Percentiles rank a stretch among this genome's conserved stretches.
Conservation (phyloP, 2,113 vertebrate species). For the Loxodonta africana region DNA sequence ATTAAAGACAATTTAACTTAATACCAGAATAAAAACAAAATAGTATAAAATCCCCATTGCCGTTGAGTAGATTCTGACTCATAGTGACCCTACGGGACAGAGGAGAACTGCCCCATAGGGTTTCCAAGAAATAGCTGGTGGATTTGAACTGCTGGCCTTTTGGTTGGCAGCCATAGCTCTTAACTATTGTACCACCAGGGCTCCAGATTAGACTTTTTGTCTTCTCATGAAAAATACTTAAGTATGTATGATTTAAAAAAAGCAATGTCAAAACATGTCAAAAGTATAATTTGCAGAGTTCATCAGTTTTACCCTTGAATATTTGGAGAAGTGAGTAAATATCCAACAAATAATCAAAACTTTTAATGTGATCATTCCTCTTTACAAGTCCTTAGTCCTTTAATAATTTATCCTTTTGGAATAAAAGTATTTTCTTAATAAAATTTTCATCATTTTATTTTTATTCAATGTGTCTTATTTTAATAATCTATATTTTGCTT, state of each 20-base stretch:
- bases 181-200: too few relatives aligned
- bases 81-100: too few relatives aligned
- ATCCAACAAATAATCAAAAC: slow-evolving; percentile 2
- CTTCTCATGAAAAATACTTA: slow-evolving; percentile 46
- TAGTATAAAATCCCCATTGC: background rate
- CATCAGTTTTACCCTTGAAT: background rate
- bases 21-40: slow-evolving; percentile 38
- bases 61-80: too few relatives aligned
- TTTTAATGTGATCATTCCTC: background rate
- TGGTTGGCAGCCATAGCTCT: too few relatives aligned
- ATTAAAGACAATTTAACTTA: slow-evolving; percentile 5
- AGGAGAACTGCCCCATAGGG: too few relatives aligned
- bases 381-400: background rate
- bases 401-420: background rate
- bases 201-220: background rate
- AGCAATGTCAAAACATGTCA: slow-evolving; percentile 2
- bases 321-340: background rate
- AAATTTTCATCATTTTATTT: slow-evolving; percentile 28
- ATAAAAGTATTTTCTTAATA: background rate
- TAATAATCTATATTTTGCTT: slow-evolving; percentile 5
- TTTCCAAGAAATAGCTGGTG: too few relatives aligned
- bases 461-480: background rate
- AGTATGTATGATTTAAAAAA: background rate
- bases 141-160: too few relatives aligned
- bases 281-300: background rate